These are phyloP conservation scores for Manis crassicaudata DNA, from an alignment of 2,797 vertebrate genomes.

Conservation along the genomic window DNA sequence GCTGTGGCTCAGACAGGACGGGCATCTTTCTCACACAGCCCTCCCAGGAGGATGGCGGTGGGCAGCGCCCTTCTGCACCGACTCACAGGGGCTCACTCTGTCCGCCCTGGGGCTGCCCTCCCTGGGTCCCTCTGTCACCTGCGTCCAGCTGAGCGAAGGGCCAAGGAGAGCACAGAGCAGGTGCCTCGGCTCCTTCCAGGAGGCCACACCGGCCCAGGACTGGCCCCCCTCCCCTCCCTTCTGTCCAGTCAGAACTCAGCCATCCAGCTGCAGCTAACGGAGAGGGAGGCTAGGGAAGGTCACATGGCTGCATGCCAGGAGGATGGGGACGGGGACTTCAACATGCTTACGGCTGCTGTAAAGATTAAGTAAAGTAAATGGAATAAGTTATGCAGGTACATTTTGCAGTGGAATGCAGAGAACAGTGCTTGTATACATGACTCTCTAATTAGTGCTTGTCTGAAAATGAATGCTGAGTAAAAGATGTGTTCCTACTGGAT, in stretches of 20 bases:
- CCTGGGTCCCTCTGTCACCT: neutral
- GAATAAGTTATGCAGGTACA: too few species aligned
- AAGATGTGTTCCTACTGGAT: neutral
- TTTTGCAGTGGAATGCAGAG: neutral
- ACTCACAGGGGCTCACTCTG: neutral
- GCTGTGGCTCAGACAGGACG: accelerated
- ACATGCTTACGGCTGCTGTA: too few species aligned
- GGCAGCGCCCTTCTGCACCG: too few species aligned
- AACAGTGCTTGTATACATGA: too few species aligned
- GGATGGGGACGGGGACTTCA: neutral
- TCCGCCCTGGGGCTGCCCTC: neutral
- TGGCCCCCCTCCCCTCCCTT: accelerated
- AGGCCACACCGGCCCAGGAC: neutral
- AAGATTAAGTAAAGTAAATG: neutral
- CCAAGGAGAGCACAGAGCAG: accelerated
- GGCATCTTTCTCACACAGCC: accelerated
- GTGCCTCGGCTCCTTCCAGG: neutral
- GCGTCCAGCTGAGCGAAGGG: neutral
- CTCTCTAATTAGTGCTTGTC: neutral
- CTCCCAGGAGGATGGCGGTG: accelerated
- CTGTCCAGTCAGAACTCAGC: neutral
- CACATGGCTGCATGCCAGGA: accelerated
- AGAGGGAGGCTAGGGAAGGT: neutral
- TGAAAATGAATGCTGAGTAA: neutral
- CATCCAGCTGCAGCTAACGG: neutral